Conservation (phyloP, 2,797 vertebrate species). For the Takifugu rubripes region DNA sequence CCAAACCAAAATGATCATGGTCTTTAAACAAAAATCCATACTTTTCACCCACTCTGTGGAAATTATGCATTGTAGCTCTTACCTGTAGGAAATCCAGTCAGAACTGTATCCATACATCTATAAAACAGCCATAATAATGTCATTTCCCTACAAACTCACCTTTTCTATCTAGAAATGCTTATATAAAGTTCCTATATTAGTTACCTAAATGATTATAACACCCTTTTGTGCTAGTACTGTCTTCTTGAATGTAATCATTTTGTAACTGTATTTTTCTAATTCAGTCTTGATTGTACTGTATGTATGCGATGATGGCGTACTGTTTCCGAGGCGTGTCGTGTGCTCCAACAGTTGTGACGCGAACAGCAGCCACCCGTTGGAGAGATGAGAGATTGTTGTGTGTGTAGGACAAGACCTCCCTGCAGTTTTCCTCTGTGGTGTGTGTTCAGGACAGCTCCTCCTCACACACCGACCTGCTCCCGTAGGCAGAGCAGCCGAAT, state of each 20-base stretch:
- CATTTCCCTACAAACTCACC: constrained; percentile 46
- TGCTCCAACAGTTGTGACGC: constrained; percentile 60
- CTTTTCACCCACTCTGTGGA: constrained; percentile 57
- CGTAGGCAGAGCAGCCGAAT: constrained; percentile 68
- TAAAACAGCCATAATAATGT: constrained; percentile 66
- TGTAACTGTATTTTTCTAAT: constrained; percentile 88
- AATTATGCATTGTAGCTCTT: constrained; percentile 62
- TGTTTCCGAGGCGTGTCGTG: constrained; percentile 69
- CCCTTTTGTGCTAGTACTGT: constrained; percentile 84
- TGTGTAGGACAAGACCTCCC: constrained; percentile 47
- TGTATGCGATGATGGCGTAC: constrained; percentile 74
- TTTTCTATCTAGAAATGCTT: constrained; percentile 80
- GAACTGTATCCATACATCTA: constrained; percentile 59
- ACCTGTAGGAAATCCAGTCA: constrained; percentile 55
- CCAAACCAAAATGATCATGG: constrained; percentile 75
- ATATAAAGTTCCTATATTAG: constrained; percentile 80
- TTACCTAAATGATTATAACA: constrained; percentile 76
- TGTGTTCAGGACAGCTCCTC: constrained; percentile 60
- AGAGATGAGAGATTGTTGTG: constrained; percentile 53
- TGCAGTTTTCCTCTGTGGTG: constrained; percentile 55
- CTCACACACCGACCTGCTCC: constrained; percentile 57
- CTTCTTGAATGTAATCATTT: constrained; percentile 87
- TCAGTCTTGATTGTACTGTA: constrained; percentile 80
- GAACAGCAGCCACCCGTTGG: constrained; percentile 50
- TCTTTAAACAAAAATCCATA: constrained; percentile 56